Conservation (phyloP, 1,140 invertebrate genomes). For the Archegozetes longisetosus region DNA sequence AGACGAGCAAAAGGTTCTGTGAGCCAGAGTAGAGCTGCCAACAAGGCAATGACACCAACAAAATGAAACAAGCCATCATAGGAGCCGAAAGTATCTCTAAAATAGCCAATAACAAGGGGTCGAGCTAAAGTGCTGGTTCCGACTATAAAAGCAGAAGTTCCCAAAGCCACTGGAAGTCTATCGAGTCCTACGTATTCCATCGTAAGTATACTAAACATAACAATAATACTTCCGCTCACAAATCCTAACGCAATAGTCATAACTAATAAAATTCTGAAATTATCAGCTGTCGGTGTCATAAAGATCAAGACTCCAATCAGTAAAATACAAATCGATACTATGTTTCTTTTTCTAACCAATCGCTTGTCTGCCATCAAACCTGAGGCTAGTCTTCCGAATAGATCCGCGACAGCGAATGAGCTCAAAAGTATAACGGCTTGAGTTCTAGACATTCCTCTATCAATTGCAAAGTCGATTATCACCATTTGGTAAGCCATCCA, state of each 20-base stretch:
- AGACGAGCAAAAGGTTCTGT: conserved; percentile 16
- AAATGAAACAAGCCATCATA: conserved; percentile 20
- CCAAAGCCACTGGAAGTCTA: conserved; percentile 17
- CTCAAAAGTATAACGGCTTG: conserved; percentile 18
- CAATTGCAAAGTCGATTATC: conserved; percentile 21
- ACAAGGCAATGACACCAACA: conserved; percentile 15
- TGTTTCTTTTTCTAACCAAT: conserved; percentile 15
- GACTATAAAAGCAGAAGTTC: conserved; percentile 14
- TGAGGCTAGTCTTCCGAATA: conserved; percentile 18
- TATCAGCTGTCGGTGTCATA: conserved; percentile 11
- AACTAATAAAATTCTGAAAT: neutral
- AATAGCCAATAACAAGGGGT: conserved; percentile 21
- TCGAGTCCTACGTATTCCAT: conserved; percentile 19
- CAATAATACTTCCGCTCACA: conserved; percentile 14
- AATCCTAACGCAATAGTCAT: conserved; percentile 10
- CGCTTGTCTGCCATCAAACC: conserved; percentile 19
- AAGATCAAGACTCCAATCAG: conserved; percentile 12
- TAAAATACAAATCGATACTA: conserved; percentile 16
- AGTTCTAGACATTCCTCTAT: conserved; percentile 12
- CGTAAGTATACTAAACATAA: conserved; percentile 19
- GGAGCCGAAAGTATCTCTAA: conserved; percentile 19
- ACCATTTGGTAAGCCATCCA: conserved; percentile 20
- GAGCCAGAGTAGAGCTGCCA: conserved; percentile 20
- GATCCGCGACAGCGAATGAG: conserved; percentile 18
- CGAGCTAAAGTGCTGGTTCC: conserved; percentile 16